Percentiles rank a stretch among this genome's conserved stretches.
Evolutionary conservation across 2,113 vertebrate genomes (phyloP).

Genomic region (Chionis minor): DNA sequence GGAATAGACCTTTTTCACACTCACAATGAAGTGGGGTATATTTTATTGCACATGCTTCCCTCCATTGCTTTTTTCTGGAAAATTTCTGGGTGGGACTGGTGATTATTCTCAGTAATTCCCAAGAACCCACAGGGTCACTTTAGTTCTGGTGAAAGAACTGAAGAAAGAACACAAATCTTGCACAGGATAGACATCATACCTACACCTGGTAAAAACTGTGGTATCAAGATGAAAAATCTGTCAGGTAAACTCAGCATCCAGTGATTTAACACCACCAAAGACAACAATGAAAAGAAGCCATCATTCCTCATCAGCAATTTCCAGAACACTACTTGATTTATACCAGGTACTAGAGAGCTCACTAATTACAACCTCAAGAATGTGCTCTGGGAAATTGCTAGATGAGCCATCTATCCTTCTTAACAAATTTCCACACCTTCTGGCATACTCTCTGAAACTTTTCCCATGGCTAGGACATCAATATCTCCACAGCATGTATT

Average conservation of each 20-base stretch:
- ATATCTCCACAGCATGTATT: neutral
- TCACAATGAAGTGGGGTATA: neutral
- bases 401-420: neutral
- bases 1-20: neutral
- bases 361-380: conserved; percentile 1
- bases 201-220: neutral
- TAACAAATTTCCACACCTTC: neutral
- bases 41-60: neutral
- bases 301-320: neutral
- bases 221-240: neutral
- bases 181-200: neutral
- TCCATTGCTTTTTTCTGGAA: neutral
- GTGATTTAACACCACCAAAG: neutral
- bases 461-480: neutral
- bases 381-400: neutral
- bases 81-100: neutral
- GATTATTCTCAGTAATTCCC: neutral
- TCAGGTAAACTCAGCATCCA: neutral
- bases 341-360: neutral
- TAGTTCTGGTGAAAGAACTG: neutral
- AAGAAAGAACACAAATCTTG: neutral
- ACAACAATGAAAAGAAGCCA: neutral
- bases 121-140: neutral
- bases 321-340: neutral
- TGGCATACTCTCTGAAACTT: neutral